phyloP scores from a whole-genome alignment of 2,888 invertebrate species.

The Trileptium ribeirensis region DNA sequence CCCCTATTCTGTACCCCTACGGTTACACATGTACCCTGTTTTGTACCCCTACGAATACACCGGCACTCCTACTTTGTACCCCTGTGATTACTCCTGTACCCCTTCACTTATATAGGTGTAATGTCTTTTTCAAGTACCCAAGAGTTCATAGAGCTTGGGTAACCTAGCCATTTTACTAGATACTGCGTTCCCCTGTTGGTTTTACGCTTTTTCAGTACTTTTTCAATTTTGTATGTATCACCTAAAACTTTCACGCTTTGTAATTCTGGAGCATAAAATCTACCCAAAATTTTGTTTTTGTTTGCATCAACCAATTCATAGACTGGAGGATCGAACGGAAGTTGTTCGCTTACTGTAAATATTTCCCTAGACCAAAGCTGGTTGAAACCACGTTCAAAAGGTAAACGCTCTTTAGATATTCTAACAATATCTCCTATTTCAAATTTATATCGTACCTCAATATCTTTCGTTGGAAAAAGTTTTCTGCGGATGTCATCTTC shows the following conservation, averaged over 20 bases:
- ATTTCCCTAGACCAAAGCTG: background rate
- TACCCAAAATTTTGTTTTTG: background rate
- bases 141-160: too few relatives aligned
- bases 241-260: background rate
- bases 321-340: background rate
- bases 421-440: conserved; percentile 12
- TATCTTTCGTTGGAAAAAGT: background rate
- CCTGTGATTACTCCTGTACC: too few relatives aligned
- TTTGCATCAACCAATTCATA: too few relatives aligned
- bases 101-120: too few relatives aligned
- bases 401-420: background rate
- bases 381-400: background rate
- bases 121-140: too few relatives aligned
- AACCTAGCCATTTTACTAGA: too few relatives aligned
- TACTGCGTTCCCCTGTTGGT: too few relatives aligned
- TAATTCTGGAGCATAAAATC: background rate
- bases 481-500: background rate
- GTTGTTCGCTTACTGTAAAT: background rate
- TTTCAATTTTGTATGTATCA: background rate
- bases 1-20: too few relatives aligned
- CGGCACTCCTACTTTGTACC: too few relatives aligned
- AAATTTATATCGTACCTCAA: conserved; percentile 12
- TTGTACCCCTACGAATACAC: too few relatives aligned
- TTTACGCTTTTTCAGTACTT: background rate
- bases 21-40: too few relatives aligned